Evolutionary conservation across 2,888 invertebrate species (phyloP).

Genomic region (Heteromurus nitidus): DNA sequence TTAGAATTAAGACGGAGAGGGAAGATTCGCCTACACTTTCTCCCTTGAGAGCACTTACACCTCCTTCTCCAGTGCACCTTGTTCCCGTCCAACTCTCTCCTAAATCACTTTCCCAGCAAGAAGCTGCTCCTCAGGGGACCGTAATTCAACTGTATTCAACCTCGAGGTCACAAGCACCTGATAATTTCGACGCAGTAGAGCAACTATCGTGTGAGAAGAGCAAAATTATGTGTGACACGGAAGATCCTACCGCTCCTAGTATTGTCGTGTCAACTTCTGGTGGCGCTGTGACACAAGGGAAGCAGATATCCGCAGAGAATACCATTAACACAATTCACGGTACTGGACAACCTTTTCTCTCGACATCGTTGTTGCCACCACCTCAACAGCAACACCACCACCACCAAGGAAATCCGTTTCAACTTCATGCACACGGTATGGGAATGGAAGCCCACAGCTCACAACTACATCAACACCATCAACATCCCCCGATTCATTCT

Average conservation of each 20-base stretch:
- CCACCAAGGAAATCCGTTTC: background rate
- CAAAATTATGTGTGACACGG: background rate
- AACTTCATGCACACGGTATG: conserved; percentile 24
- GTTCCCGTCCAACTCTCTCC: no score
- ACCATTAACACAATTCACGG: background rate
- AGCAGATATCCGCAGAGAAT: conserved; percentile 32
- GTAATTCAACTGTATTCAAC: no score
- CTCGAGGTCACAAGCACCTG: no score
- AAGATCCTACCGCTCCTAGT: background rate
- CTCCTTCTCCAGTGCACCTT: conserved; percentile 23
- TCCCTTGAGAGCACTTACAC: conserved; percentile 28
- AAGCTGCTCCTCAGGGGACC: no score
- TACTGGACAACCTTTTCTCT: background rate
- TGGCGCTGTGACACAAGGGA: background rate
- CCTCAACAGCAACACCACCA: background rate
- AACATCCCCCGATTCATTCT: background rate
- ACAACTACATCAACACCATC: conserved; percentile 13
- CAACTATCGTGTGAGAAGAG: no score
- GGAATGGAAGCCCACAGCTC: conserved; percentile 34
- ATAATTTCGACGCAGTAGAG: no score
- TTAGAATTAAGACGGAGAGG: background rate
- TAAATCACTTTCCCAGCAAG: no score
- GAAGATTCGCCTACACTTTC: background rate
- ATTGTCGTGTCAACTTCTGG: background rate
- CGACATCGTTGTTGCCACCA: background rate